Conservation (phyloP, 2,888 invertebrate species). For the Epistrophe eligans region DNA sequence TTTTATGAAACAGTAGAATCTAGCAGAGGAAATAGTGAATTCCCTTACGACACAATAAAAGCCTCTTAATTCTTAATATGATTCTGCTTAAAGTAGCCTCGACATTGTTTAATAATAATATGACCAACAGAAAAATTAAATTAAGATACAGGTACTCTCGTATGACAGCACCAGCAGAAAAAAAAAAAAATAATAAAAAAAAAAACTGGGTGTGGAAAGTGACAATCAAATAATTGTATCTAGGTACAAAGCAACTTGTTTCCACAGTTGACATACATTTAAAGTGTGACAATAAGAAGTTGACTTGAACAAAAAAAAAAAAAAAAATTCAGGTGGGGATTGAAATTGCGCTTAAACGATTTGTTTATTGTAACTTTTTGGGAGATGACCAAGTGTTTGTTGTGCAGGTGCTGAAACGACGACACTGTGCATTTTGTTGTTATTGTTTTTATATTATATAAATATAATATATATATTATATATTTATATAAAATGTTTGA, state of each 20-base stretch:
- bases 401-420: conserved; percentile 41
- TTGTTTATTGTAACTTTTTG: conserved; percentile 39
- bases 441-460: not conserved
- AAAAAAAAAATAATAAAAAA: conserved; percentile 4
- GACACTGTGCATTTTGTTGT: conserved; percentile 11
- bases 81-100: conserved; percentile 59
- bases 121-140: conserved; percentile 33
- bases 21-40: conserved; percentile 54
- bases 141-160: conserved; percentile 14
- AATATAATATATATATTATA: too few species aligned
- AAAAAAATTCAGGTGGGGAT: conserved; percentile 4
- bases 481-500: conserved; percentile 48
- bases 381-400: conserved; percentile 6
- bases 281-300: conserved; percentile 65
- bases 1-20: not conserved
- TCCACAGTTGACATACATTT: conserved; percentile 67
- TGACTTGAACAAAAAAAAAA: conserved; percentile 1
- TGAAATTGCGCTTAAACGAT: conserved; percentile 28
- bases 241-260: conserved; percentile 67
- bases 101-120: conserved; percentile 45
- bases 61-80: conserved; percentile 42
- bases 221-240: conserved; percentile 66
- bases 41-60: not conserved
- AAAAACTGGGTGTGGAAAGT: conserved; percentile 68
- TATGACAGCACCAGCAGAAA: conserved; percentile 9